Conservation (phyloP, 2,797 vertebrate genomes). For the Spea hammondii region DNA sequence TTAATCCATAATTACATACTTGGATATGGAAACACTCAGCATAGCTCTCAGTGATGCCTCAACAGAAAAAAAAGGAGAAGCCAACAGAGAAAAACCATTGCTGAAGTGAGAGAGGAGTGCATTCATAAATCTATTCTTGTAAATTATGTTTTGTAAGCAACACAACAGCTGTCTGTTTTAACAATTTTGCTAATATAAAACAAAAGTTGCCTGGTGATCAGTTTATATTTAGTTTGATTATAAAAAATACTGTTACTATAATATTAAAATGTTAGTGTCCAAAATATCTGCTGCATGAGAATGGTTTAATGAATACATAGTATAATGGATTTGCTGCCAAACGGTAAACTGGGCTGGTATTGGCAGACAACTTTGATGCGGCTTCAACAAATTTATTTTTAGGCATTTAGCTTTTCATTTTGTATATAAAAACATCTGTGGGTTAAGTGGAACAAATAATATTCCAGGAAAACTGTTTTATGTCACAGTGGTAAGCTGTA, state of each 20-base stretch:
- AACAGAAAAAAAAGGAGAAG: too few relatives aligned
- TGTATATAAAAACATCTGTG: constrained; percentile 48
- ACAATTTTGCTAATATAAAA: too few relatives aligned
- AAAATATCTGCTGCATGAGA: constrained; percentile 25
- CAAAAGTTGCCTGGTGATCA: not conserved
- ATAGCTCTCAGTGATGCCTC: too few relatives aligned
- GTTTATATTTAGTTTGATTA: not conserved
- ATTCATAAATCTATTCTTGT: too few relatives aligned
- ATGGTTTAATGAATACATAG: constrained; percentile 42
- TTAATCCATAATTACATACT: too few relatives aligned
- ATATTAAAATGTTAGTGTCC: constrained; percentile 6
- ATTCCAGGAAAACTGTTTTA: constrained; percentile 6
- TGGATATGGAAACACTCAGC: too few relatives aligned
- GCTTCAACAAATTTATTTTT: constrained; percentile 47
- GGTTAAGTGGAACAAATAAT: constrained; percentile 16
- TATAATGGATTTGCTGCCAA: constrained; percentile 28
- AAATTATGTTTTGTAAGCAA: too few relatives aligned
- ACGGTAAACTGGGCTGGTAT: constrained; percentile 16
- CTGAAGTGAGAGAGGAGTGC: too few relatives aligned
- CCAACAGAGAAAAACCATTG: too few relatives aligned
- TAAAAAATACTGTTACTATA: constrained; percentile 4
- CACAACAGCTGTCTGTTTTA: too few relatives aligned
- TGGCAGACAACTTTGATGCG: constrained; percentile 28
- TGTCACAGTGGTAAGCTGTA: not conserved
- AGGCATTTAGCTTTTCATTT: constrained; percentile 44